phyloP scores from a whole-genome alignment of 2,888 invertebrate species.

The Pedicia rivosa region DNA sequence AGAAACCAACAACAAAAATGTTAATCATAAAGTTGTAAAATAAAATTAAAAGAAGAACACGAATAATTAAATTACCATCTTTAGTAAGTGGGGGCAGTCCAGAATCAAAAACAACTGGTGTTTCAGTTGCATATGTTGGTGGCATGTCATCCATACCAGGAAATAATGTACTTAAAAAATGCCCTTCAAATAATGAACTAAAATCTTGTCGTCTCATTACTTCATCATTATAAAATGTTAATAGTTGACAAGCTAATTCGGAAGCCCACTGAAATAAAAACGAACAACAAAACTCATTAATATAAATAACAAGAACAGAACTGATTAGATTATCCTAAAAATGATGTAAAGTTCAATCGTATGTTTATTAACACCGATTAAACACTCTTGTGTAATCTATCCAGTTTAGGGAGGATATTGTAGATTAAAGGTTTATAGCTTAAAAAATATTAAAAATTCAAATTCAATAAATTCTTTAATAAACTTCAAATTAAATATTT shows the following conservation, averaged over 20 bases:
- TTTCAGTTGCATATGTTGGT: conserved; percentile 68
- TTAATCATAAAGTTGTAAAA: not conserved
- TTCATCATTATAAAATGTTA: conserved; percentile 73
- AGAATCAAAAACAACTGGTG: conserved; percentile 60
- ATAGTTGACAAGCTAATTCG: conserved; percentile 59
- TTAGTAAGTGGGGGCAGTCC: conserved; percentile 45
- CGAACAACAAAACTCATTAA: conserved; percentile 8
- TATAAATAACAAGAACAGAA: conserved; percentile 2
- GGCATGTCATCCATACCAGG: conserved; percentile 81
- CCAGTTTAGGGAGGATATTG: too few species aligned
- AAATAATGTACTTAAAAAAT: conserved; percentile 71
- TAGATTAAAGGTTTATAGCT: too few species aligned
- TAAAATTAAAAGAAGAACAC: not conserved
- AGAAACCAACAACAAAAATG: conserved; percentile 4
- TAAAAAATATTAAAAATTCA: not conserved
- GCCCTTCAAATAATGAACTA: conserved; percentile 60
- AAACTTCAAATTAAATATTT: not conserved
- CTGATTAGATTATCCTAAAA: not conserved
- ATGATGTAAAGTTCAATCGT: conserved; percentile 4
- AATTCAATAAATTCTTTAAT: too few species aligned
- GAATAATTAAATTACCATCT: conserved; percentile 12
- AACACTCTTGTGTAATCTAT: too few species aligned
- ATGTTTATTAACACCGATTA: too few species aligned
- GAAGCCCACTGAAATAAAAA: conserved; percentile 60
- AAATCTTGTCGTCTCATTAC: conserved; percentile 62